Conservation (phyloP, 2,797 vertebrate species). For the Hipposideros larvatus region DNA sequence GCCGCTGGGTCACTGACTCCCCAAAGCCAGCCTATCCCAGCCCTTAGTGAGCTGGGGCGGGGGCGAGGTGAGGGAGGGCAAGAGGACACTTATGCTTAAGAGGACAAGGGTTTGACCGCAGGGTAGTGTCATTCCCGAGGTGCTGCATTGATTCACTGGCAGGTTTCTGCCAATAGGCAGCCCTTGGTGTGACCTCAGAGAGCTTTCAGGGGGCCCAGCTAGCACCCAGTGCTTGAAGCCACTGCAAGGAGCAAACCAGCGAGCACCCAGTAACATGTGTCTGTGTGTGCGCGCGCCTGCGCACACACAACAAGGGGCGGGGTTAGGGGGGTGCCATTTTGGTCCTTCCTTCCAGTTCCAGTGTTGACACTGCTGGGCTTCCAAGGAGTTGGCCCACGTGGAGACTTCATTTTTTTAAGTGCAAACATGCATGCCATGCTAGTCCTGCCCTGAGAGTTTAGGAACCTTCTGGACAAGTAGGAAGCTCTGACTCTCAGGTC, state of each 20-base stretch:
- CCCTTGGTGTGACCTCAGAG: neutral
- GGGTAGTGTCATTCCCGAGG: neutral
- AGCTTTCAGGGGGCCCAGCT: neutral
- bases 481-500: neutral
- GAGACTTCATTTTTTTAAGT: conserved; percentile 11
- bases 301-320: too few relatives aligned
- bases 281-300: too few relatives aligned
- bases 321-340: neutral
- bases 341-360: neutral
- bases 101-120: neutral
- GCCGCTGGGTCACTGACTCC: neutral
- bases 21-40: neutral
- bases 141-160: neutral
- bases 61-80: neutral
- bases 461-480: neutral
- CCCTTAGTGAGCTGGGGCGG: neutral
- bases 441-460: neutral
- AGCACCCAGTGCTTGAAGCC: neutral
- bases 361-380: neutral
- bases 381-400: neutral
- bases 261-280: neutral
- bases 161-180: neutral
- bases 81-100: neutral
- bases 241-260: neutral
- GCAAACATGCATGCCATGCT: neutral